Percentiles rank a stretch among this genome's conserved stretches.
Conservation (phyloP, 2,113 vertebrate species). For the Microtus richardsoni region DNA sequence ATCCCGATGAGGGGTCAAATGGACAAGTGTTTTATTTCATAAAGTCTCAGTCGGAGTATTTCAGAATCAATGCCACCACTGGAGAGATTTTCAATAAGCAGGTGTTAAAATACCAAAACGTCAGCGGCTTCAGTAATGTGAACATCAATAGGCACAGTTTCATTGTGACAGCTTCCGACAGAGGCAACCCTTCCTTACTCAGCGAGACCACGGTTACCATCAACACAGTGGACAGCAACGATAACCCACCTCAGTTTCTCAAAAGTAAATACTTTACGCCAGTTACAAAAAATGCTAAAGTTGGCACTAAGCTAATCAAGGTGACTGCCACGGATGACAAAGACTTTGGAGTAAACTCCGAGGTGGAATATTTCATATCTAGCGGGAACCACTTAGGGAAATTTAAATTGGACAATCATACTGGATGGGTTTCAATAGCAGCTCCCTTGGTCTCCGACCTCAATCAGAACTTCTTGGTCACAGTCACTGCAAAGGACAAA, state of each 20-base stretch:
- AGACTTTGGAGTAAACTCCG: slow-evolving; percentile 97
- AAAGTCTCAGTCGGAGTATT: slow-evolving; percentile 96
- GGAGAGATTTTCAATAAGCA: slow-evolving; percentile 97
- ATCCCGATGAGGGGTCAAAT: slow-evolving; percentile 94
- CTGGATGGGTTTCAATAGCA: slow-evolving; percentile 94
- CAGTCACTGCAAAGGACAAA: slow-evolving; percentile 92
- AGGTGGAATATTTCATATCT: slow-evolving; percentile 93
- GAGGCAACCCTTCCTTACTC: slow-evolving; percentile 91
- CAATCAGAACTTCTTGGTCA: slow-evolving; percentile 92
- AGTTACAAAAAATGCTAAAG: slow-evolving; percentile 94
- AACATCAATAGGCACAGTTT: slow-evolving; percentile 98
- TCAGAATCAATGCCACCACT: slow-evolving; percentile 94
- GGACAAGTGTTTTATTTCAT: slow-evolving; percentile 98
- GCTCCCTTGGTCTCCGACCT: slow-evolving; percentile 92
- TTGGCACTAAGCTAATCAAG: slow-evolving; percentile 93
- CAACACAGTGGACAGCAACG: slow-evolving; percentile 96
- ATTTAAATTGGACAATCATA: slow-evolving; percentile 92
- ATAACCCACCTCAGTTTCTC: slow-evolving; percentile 93
- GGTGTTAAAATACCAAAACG: slow-evolving; percentile 93
- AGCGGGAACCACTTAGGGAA: slow-evolving; percentile 89
- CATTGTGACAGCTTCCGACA: slow-evolving; percentile 95
- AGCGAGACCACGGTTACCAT: slow-evolving; percentile 97
- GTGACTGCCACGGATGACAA: slow-evolving; percentile 93
- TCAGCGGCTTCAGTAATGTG: slow-evolving; percentile 89
- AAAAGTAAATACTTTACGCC: slow-evolving; percentile 92